Conservation (phyloP, 2,113 vertebrate genomes). For the Anthoscopus minutus region DNA sequence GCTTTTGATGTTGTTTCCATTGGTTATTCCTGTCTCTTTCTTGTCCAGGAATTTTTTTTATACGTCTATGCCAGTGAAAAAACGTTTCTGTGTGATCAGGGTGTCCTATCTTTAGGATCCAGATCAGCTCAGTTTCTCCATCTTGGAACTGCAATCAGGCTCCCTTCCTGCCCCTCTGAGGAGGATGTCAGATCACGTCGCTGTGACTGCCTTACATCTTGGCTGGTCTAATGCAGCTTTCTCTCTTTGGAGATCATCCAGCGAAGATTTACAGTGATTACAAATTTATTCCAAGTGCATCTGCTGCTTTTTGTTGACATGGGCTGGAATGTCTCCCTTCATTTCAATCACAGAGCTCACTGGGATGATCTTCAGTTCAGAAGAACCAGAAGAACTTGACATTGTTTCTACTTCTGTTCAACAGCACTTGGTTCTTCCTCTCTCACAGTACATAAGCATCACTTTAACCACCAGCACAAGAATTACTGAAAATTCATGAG, state of each 20-base stretch:
- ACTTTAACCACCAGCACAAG: background rate
- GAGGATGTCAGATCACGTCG: background rate
- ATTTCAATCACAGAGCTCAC: background rate
- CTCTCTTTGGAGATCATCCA: conserved; percentile 32
- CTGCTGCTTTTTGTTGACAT: background rate
- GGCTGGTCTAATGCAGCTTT: background rate
- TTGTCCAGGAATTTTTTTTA: background rate
- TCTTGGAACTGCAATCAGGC: background rate
- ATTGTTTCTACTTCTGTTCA: background rate
- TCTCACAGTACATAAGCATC: accelerated
- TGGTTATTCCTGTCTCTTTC: background rate
- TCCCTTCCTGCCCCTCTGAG: background rate
- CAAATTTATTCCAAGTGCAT: conserved; percentile 1
- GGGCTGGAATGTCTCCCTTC: background rate
- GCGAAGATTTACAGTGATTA: background rate
- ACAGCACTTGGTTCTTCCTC: background rate
- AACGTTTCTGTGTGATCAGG: background rate
- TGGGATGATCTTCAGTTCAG: background rate
- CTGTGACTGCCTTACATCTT: background rate
- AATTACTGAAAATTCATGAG: background rate
- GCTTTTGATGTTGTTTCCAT: background rate
- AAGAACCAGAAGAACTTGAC: background rate
- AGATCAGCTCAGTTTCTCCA: background rate
- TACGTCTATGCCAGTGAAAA: background rate
- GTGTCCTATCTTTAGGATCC: background rate